These are phyloP conservation scores for Selene dorsalis DNA, from an alignment of 2,797 vertebrate species.

Conservation along the genomic window DNA sequence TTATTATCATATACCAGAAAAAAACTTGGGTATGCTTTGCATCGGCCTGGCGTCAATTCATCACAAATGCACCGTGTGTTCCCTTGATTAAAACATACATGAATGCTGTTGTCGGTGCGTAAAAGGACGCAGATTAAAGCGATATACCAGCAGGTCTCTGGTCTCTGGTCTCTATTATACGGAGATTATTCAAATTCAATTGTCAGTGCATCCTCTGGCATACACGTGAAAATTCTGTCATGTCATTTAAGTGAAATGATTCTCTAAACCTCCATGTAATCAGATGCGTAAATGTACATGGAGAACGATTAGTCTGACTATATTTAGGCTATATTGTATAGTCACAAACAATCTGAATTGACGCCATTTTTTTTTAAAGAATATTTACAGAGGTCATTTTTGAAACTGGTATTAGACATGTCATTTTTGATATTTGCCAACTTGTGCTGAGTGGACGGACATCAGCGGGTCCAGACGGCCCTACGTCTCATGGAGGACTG, in stretches of 20 bases:
- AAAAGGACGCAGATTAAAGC: conserved; percentile 22
- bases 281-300: conserved; percentile 26
- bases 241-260: background rate
- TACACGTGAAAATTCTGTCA: background rate
- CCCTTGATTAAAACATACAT: conserved; percentile 17
- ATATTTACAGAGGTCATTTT: background rate
- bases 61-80: conserved; percentile 11
- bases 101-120: conserved; percentile 18
- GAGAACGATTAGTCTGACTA: background rate
- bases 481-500: background rate
- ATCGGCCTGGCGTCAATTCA: conserved; percentile 1
- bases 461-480: background rate
- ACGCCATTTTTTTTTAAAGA: background rate
- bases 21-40: conserved; percentile 11
- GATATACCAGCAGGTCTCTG: conserved; percentile 7
- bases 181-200: background rate
- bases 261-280: conserved; percentile 26
- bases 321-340: background rate
- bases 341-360: background rate
- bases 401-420: background rate
- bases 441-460: background rate
- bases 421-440: conserved; percentile 5
- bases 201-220: background rate
- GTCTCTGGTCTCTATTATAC: too few species aligned
- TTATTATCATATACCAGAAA: conserved; percentile 25